phyloP scores from a whole-genome alignment of 2,113 vertebrate genomes.

The Sinocyclocheilus maitianheensis region DNA sequence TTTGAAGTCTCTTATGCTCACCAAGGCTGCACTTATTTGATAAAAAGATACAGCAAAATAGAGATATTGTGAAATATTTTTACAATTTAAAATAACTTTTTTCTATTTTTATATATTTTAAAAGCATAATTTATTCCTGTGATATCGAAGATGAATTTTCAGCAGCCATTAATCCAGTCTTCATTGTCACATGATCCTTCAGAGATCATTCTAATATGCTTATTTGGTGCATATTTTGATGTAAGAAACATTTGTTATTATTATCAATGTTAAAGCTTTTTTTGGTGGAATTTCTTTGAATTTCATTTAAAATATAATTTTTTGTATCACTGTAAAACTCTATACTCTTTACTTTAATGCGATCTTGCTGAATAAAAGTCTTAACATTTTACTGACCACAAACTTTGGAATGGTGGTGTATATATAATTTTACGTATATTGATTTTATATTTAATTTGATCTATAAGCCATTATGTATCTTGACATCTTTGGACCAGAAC shows the following conservation, averaged over 20 bases:
- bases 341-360: neutral
- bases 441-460: neutral
- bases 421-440: neutral
- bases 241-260: neutral
- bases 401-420: neutral
- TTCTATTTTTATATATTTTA: neutral
- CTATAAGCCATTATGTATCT: neutral
- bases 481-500: conserved; percentile 19
- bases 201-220: neutral
- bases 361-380: neutral
- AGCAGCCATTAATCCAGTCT: no score
- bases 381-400: neutral
- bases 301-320: no score
- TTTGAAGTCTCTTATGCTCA: no score
- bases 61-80: no score
- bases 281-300: no score
- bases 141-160: neutral
- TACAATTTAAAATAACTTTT: no score
- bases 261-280: no score
- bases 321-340: neutral
- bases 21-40: neutral
- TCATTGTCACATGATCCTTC: no score
- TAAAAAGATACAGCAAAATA: no score
- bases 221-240: neutral
- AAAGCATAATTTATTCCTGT: neutral